Evolutionary conservation across 2,113 vertebrate species (phyloP).

Genomic region (Jacana jacana): DNA sequence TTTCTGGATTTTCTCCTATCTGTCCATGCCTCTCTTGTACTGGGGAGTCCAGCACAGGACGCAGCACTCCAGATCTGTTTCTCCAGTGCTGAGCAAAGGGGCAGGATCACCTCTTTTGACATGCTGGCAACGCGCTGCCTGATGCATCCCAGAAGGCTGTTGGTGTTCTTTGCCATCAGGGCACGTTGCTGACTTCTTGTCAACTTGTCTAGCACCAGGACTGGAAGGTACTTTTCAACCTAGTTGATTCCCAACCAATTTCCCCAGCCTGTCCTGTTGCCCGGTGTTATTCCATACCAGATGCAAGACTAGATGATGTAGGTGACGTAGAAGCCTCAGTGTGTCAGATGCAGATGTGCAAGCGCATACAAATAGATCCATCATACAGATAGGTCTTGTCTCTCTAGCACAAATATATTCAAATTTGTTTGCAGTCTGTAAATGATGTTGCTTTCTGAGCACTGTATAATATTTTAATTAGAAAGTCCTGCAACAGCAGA

Average conservation of each 20-base stretch:
- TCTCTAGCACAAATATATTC: neutral
- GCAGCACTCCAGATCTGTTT: neutral
- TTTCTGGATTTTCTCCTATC: neutral
- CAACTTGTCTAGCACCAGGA: neutral
- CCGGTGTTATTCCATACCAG: neutral
- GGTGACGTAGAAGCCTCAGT: neutral
- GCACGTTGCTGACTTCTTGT: neutral
- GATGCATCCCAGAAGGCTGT: neutral
- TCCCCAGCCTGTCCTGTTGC: neutral
- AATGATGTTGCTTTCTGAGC: neutral
- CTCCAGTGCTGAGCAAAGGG: neutral
- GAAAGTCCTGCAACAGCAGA: neutral
- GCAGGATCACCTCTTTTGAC: neutral
- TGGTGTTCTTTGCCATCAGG: neutral
- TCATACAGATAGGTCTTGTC: neutral
- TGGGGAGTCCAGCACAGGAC: neutral
- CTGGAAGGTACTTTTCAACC: neutral
- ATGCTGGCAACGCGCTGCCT: neutral
- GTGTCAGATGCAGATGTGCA: neutral
- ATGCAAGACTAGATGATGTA: neutral
- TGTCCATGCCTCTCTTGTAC: neutral
- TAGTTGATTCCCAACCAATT: neutral
- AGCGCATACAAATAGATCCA: neutral
- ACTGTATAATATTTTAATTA: neutral
- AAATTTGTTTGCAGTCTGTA: neutral